Percentiles rank a stretch among this genome's conserved stretches.
These are phyloP conservation scores for Isoperla grammatica DNA, from an alignment of 2,888 invertebrate genomes.

Conservation along the genomic window DNA sequence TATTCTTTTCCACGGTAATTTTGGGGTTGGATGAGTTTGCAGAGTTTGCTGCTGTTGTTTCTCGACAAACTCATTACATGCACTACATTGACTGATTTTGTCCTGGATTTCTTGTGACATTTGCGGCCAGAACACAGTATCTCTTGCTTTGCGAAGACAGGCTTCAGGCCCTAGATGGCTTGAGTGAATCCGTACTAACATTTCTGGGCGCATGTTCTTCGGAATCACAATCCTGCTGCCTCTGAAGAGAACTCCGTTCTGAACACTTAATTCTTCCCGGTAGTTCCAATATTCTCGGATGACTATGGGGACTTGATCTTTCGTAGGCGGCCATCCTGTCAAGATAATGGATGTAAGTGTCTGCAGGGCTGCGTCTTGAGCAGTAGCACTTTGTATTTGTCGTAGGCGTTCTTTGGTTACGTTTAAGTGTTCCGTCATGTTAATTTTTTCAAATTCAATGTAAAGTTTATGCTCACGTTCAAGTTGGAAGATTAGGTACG, in stretches of 20 bases:
- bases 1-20: slow-evolving; percentile 27
- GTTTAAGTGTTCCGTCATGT: too few species aligned
- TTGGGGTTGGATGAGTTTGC: slow-evolving; percentile 26
- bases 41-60: too few species aligned
- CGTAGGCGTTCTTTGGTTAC: too few species aligned
- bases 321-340: too few species aligned
- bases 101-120: slow-evolving; percentile 13
- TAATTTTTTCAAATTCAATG: too few species aligned
- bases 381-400: too few species aligned
- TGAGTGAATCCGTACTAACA: slow-evolving; percentile 17
- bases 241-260: slow-evolving; percentile 26
- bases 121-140: slow-evolving; percentile 27
- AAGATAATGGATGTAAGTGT: too few species aligned
- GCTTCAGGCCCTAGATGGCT: slow-evolving; percentile 24
- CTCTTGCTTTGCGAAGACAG: slow-evolving; percentile 21
- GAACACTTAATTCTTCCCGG: slow-evolving; percentile 18
- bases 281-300: slow-evolving; percentile 12
- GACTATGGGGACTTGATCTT: too few species aligned
- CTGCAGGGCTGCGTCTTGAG: background rate
- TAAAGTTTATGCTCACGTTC: too few species aligned
- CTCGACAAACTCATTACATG: too few species aligned
- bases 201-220: background rate
- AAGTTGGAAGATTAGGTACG: too few species aligned
- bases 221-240: slow-evolving; percentile 23
- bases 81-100: slow-evolving; percentile 17